Conservation (phyloP, 2,888 invertebrate species). For the Chymomyza fuscimana region DNA sequence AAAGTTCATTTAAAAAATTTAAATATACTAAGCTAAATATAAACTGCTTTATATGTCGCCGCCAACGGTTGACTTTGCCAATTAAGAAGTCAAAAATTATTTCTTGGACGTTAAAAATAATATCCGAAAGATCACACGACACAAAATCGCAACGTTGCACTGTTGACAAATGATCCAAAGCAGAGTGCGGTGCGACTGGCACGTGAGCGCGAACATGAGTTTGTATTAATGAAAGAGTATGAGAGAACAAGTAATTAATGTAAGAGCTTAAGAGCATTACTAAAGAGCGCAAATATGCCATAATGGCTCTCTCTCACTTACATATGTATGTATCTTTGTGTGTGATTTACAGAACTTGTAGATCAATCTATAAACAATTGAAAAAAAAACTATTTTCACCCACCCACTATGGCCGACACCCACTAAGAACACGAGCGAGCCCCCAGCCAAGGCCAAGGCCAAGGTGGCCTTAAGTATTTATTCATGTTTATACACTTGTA, state of each 20-base stretch:
- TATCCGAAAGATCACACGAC: constrained; percentile 30
- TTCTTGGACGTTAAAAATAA: constrained; percentile 45
- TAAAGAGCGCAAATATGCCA: constrained; percentile 15
- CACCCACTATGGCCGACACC: constrained; percentile 24
- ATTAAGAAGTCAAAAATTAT: constrained; percentile 34
- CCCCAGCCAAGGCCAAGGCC: neutral
- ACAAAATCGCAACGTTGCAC: constrained; percentile 64
- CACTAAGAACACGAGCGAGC: constrained; percentile 22
- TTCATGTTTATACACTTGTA: neutral
- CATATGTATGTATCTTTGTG: neutral
- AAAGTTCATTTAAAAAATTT: constrained; percentile 41
- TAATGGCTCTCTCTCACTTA: neutral
- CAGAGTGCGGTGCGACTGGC: constrained; percentile 37
- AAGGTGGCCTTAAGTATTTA: neutral
- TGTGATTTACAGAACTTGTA: neutral
- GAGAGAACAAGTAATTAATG: constrained; percentile 45
- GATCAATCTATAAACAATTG: constrained; percentile 19
- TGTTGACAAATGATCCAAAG: constrained; percentile 46
- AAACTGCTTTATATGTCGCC: constrained; percentile 18
- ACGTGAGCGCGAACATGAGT: constrained; percentile 6
- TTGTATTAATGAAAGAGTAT: neutral
- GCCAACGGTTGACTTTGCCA: constrained; percentile 39
- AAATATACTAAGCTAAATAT: neutral
- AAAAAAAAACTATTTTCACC: neutral
- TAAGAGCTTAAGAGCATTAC: constrained; percentile 49